A percentile compares a stretch with the other conserved stretches of the same genome.
Conservation (phyloP, 2,888 invertebrate species). For the Masnerella sp. region DNA sequence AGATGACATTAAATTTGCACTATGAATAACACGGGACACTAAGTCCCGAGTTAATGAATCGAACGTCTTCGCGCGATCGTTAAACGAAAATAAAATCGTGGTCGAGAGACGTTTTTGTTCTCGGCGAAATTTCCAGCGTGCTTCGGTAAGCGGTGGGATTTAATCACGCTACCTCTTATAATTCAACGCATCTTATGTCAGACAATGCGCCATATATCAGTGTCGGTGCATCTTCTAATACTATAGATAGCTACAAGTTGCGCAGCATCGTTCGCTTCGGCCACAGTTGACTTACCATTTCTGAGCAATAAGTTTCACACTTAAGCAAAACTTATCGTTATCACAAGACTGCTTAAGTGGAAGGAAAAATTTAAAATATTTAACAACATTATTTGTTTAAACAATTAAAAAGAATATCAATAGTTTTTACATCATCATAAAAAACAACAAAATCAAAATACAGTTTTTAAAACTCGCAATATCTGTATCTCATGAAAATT, state of each 20-base stretch:
- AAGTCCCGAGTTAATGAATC: conserved; percentile 10
- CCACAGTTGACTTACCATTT: conserved; percentile 18
- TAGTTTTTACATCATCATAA: too few relatives aligned
- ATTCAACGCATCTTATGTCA: conserved; percentile 22
- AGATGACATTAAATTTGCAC: background rate
- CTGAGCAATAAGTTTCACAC: conserved; percentile 17
- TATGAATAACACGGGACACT: conserved; percentile 2
- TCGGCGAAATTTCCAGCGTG: too few relatives aligned
- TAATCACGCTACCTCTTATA: conserved; percentile 21
- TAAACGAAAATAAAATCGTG: conserved; percentile 7
- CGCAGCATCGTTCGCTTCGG: conserved; percentile 11
- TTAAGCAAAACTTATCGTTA: background rate
- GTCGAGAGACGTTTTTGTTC: too few relatives aligned
- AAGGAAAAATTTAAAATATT: too few relatives aligned
- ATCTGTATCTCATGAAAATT: too few relatives aligned
- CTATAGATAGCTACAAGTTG: conserved; percentile 27
- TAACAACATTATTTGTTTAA: too few relatives aligned
- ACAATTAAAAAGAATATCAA: too few relatives aligned
- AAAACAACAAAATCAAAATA: too few relatives aligned
- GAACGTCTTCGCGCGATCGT: background rate
- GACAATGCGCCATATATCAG: conserved; percentile 31
- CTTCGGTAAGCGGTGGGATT: too few relatives aligned
- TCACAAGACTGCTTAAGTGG: too few relatives aligned
- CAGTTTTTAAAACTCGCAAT: too few relatives aligned
- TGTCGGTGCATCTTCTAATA: conserved; percentile 16